Evolutionary conservation across 2,888 invertebrate species (phyloP), one percentile per base, ranked within the genome.

Genomic region (Drosophila testacea): DNA sequence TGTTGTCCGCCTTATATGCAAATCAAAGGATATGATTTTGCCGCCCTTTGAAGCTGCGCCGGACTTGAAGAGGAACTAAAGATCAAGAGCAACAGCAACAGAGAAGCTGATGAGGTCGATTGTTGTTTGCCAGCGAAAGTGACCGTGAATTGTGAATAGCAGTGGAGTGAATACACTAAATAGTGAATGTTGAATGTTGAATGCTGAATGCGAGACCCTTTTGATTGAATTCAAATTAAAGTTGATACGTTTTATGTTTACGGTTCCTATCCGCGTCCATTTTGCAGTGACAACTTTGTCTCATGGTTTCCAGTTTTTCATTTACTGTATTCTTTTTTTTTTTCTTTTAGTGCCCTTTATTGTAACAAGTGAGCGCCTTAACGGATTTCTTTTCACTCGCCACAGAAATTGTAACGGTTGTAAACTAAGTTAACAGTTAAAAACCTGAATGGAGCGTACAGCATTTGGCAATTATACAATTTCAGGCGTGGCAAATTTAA

Each of bases 141-240:
- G 76, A 76, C 76, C 76, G 65, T 76, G 75, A 76, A 65, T 60
- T 16, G 50, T 57, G 73, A 72, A 67, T 67, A 41, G 27, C 47
- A 28, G 22, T 57, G 47, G 13, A 34, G 46, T 57, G 73, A 72
- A 72, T 72, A 34, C 28, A 34, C 28, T 60, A 32, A 60, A 34
- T 50, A 30, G 6, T 30, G 30, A 61, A 46, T 32, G 9, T 36
- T 70, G 64, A 64, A 46, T 71, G 56, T 63, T 10, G 56, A 56
- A 41, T 16, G n/a, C 42, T 70, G 65, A 69, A 46, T 68, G 60
- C 61, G 50, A 38, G 72, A 77, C 73, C 83, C 73, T 69, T 79
- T 72, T 74, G 88, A 89, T 86, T 89, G 89, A 89, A 89, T 87
- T 77, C 79, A 71, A 87, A 85, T 85, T 84, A 84, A 83, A 75